Evolutionary conservation across 2,888 invertebrate species (phyloP).

Genomic region (Hartigia nigra): DNA sequence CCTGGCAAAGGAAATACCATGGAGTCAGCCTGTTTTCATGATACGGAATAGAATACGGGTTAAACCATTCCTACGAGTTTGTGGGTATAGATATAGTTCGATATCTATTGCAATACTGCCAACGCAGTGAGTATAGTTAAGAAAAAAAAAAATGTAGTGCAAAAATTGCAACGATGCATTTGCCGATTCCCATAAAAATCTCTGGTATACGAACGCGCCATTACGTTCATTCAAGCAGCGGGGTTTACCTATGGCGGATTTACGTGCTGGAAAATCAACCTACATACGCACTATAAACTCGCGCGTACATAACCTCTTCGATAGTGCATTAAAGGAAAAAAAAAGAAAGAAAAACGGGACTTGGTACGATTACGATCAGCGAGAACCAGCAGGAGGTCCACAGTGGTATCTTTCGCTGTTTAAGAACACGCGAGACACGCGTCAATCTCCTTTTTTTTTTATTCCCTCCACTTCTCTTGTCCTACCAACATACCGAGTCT

Average conservation of each 20-base stretch:
- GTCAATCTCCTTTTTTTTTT: constrained; percentile 26
- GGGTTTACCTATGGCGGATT: not conserved
- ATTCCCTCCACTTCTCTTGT: not conserved
- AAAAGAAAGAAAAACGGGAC: too few relatives aligned
- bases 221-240: not conserved
- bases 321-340: not conserved
- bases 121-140: not conserved
- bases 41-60: not conserved
- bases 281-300: not conserved
- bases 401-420: not conserved
- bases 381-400: not conserved
- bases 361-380: not conserved
- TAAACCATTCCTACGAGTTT: not conserved
- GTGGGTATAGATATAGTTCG: not conserved
- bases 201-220: not conserved
- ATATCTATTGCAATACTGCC: not conserved
- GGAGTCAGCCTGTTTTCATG: not conserved
- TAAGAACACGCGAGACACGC: constrained; percentile 22
- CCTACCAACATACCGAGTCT: not conserved
- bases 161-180: not conserved
- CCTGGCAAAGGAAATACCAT: not conserved
- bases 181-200: not conserved
- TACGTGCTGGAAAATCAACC: not conserved
- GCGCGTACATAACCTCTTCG: not conserved
- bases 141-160: not conserved